A percentile compares a stretch with the other conserved stretches of the same genome.
Evolutionary conservation across 2,113 vertebrate species (phyloP).

Genomic region (Beaufortia kweichowensis): DNA sequence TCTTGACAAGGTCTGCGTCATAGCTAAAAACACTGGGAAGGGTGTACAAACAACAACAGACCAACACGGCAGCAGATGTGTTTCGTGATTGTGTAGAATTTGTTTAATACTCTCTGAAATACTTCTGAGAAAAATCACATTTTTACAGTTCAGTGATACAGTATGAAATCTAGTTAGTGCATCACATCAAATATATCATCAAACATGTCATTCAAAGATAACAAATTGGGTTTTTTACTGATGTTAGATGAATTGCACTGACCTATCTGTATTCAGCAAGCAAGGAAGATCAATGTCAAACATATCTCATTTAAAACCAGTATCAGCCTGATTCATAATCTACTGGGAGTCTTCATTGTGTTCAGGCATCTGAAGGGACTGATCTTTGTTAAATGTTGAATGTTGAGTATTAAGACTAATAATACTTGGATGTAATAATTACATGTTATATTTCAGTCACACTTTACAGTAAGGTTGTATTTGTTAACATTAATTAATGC

Average conservation of each 20-base stretch:
- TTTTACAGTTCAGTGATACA: background rate
- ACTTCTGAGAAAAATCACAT: background rate
- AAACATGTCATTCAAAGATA: background rate
- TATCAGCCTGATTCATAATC: conserved; percentile 72
- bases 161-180: background rate
- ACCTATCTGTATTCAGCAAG: conserved; percentile 72
- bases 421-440: too few species aligned
- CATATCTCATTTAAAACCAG: conserved; percentile 79
- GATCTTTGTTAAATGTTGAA: background rate
- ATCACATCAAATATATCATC: background rate
- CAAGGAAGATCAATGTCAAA: conserved; percentile 78
- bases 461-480: too few species aligned
- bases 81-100: background rate
- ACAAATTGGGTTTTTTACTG: conserved; percentile 63
- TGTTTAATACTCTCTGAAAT: background rate
- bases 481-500: too few species aligned
- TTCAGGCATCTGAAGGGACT: background rate
- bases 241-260: conserved; percentile 70
- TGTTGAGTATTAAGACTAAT: too few species aligned
- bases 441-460: too few species aligned
- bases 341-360: conserved; percentile 67
- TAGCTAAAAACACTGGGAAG: conserved; percentile 88
- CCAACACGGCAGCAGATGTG: conserved; percentile 11
- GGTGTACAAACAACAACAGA: conserved; percentile 38
- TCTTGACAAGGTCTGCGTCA: conserved; percentile 80